Evolutionary conservation across 2,888 invertebrate species (phyloP), one percentile per base, ranked within the genome.

Genomic region (Conus canariensis): DNA sequence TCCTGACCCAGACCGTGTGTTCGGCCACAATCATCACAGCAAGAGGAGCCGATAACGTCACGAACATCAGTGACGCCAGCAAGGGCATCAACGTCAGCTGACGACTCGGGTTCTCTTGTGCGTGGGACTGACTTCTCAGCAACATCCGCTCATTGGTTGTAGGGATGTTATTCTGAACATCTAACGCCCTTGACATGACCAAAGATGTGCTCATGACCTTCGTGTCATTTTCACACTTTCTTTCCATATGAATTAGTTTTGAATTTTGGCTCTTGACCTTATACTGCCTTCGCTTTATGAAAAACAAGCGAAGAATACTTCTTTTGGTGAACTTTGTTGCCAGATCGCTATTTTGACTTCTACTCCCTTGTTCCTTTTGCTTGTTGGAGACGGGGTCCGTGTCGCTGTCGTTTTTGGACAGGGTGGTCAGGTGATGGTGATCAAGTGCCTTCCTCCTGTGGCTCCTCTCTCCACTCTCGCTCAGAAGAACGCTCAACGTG

Each of bases 41-140:
- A 56, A 88, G 30, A n/a, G 88, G 88, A 14, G 83, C 56, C 12
- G 88, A 88, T n/a, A 88, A n/a, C 64, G 83, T 83, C 67, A 88
- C 83, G 83, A 88, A 88, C 83, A 83, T 59, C 82, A 83, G 30
- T 45, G 88, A 88, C 67, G 88, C 83, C 88, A 88, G 70, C 88
- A 88, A 56, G 45, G 88, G 88, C 88, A 88, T 88, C 82, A 88
- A 56, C 22, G 88, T 88, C 88, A 88, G 82, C 67, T 88, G 88
- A 16, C 83, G 83, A 7, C 30, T 64, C n/a, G 64, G 87, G 22
- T 19, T 45, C 70, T 87, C 67, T 14, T 25, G 64, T 25, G 60
- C 30, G 9, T 85, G 25, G 4, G 3, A 16, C 67, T 87, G 45
- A 10, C 45, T 45, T 45, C 25, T 60, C 19, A 22, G 19, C n/a